Base-by-base conservation (phyloP, 1,140 invertebrate genomes). In the Drosophila nannoptera region DNA sequence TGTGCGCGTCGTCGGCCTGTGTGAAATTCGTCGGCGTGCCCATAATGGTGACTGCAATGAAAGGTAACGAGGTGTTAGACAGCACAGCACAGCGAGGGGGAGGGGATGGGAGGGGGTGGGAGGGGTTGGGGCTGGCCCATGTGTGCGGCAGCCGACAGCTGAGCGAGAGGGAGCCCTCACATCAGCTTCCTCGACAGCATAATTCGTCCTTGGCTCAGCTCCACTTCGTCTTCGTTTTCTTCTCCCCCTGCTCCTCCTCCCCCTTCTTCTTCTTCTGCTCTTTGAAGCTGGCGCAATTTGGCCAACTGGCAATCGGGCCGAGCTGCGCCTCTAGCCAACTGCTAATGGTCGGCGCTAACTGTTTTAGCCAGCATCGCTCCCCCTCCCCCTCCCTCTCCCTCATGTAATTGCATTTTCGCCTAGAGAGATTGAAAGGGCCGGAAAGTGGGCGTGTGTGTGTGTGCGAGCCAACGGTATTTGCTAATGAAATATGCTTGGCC, bases 1-100 rank as follows among this genome's bases (percentile, higher is more conserved):
- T 88, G 46, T 84, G 69, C 0, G 77, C 73, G 22, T 84, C 81
- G 61, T 88, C 87, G 4, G 77, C 64, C 61, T 87, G 70, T 0
- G 78, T 80, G 16, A 88, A 88, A 65, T 77, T 82, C 0, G 87
- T 88, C 38, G 78, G 81, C 0, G 84, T 87, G 14, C 87, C 87
- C 87, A 88, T 88, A 16, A 87, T 86, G 43, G 87, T 88, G 38
- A 86, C 87, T 88, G 66, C 14, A 75, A 73, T 64, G 7, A 67
- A 53, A 56, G 11, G 11, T 32, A 46, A 31, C 50, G 48, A 42
- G 14, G 22, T 36, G 11, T 54, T 61, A 50, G 50, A 11, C 38
- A 38, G 2, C 40, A 52, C 29, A 67, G 38, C 32, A 60, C 0
- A 49, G 11, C 40, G 31, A 53, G 9, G 38, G 9, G 29, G 35